Conservation (phyloP, 1,140 invertebrate genomes). For the Diorhabda sublineata region DNA sequence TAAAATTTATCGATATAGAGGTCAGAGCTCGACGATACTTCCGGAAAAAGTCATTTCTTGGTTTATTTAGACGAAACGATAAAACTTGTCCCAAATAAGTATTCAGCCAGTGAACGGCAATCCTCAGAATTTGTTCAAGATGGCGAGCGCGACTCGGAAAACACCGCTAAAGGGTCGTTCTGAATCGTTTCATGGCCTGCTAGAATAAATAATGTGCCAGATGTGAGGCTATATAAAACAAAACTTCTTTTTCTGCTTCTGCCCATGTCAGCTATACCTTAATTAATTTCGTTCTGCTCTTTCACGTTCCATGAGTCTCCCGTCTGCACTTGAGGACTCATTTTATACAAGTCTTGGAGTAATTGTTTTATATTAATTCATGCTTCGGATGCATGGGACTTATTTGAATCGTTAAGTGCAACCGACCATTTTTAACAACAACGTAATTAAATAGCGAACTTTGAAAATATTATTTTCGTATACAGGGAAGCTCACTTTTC, state of each 20-base stretch:
- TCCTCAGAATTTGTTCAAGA: not conserved
- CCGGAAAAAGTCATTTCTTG: not conserved
- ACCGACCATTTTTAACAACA: too few relatives aligned
- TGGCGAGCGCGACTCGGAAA: not conserved
- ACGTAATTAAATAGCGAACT: too few relatives aligned
- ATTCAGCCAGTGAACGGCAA: conserved; percentile 1
- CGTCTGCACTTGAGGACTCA: conserved; percentile 9
- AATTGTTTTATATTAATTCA: conserved; percentile 12
- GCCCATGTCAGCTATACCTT: conserved; percentile 13
- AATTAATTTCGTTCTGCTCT: conserved; percentile 15
- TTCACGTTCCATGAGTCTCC: conserved; percentile 5
- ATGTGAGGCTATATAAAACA: conserved; percentile 14
- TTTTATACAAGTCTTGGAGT: conserved; percentile 9
- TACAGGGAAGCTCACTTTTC: too few relatives aligned
- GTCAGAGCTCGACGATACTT: not conserved
- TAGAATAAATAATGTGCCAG: conserved; percentile 14
- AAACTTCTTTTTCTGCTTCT: conserved; percentile 13
- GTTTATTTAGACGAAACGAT: not conserved
- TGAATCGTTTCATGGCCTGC: conserved; percentile 11
- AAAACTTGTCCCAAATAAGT: not conserved
- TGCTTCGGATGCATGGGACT: not conserved
- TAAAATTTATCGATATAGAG: conserved; percentile 1
- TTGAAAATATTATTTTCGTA: too few relatives aligned
- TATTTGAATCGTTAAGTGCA: not conserved
- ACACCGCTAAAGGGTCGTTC: conserved; percentile 10